A percentile compares a stretch with the other conserved stretches of the same genome.
Conservation (phyloP, 2,797 vertebrate species). For the Myiotriccus ornatus region DNA sequence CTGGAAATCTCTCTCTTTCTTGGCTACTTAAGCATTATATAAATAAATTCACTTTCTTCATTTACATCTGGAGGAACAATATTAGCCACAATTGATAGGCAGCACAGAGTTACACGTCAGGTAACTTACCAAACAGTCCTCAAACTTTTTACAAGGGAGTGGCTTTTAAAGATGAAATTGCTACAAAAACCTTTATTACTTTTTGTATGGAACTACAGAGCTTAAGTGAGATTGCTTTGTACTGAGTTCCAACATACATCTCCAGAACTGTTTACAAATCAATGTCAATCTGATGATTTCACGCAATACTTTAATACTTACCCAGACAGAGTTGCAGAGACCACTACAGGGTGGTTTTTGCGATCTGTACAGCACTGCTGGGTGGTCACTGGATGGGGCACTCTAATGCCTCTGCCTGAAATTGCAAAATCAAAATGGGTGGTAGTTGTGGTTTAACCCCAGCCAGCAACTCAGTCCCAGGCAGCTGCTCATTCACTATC, state of each 20-base stretch:
- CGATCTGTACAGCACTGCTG: fast-evolving
- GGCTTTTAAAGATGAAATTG: not conserved
- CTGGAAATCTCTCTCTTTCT: not conserved
- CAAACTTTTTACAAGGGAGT: not conserved
- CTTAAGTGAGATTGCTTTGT: not conserved
- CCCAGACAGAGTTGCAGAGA: not conserved
- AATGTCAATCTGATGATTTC: not conserved
- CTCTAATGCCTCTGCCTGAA: not conserved
- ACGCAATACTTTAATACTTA: not conserved
- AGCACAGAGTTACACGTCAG: not conserved
- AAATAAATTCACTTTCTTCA: not conserved
- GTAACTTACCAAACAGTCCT: not conserved
- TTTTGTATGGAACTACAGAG: not conserved
- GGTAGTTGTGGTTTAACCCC: not conserved
- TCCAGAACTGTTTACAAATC: not conserved
- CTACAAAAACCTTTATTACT: not conserved
- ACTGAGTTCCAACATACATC: not conserved
- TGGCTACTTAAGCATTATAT: not conserved
- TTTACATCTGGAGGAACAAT: not conserved
- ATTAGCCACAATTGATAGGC: not conserved
- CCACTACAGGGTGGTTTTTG: not conserved
- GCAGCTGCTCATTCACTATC: not conserved
- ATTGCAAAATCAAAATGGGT: not conserved
- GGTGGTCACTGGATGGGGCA: not conserved
- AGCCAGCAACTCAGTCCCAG: not conserved